Base-by-base conservation (phyloP, 1,140 invertebrate genomes). In the Bathynomus jamesi region DNA sequence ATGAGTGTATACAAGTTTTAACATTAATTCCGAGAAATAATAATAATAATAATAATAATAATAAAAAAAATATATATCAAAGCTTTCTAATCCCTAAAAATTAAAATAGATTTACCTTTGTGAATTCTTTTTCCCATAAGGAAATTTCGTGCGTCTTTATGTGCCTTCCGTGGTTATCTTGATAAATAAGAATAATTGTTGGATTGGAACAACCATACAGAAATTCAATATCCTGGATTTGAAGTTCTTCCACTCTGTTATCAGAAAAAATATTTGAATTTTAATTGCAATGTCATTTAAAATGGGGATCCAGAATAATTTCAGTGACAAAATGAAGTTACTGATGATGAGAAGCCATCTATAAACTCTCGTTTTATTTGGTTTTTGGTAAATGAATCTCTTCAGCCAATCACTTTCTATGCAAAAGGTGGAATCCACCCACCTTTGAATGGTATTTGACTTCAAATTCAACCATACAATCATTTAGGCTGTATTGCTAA, bases 121-220 rank as follows among this genome's bases (percentile, higher is more conserved):
- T 89, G 81, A 99, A 96, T 82, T 99, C 96, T 83, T 98, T 98
- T 72, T 98, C 95, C 75, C 90, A 87, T 73, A 98, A 83, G 69
- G 92, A 94, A 70, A 99, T 92, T 84, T 98, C 95, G 82, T 96
- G 94, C 3, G 96, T 97, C 85, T 97, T 98, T 3, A 99, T 91
- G 83, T 99, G 96, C 70, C 96, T 84, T 10, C 92, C 92, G 83
- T 93, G 91, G 62, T 89, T 86, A 83, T 97, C 96, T 84, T 99
- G 94, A 84, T 98, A 93, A 78, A 99, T 94, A 73, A 99, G 85
- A 76, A 96, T 96, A 72, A 99, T 87, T 3, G 95, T 98, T 24
- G 96, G 96, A 83, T 92, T 94, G 5, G 87, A 83, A 83, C 93
- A 98, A 3, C 95, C 95, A 82, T 98, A 91, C 30, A 98, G 83